These are phyloP conservation scores for Sternotherus odoratus DNA, from an alignment of 2,797 vertebrate genomes.

Conservation along the genomic window DNA sequence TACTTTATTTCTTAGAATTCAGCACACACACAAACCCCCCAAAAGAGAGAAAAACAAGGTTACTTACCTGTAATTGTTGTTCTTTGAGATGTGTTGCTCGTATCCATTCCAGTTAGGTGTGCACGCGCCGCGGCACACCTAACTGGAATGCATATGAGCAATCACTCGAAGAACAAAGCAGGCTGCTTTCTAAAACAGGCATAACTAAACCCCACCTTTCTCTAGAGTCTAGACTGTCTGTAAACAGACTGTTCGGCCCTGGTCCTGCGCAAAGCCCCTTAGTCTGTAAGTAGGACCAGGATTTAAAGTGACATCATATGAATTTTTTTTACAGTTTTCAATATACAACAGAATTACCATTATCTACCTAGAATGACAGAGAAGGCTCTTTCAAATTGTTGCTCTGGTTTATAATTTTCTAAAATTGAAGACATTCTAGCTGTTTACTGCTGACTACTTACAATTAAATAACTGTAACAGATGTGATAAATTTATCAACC, in stretches of 20 bases:
- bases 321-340: background rate
- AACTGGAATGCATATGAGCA: too few relatives aligned
- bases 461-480: background rate
- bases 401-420: slow-evolving; percentile 12
- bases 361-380: background rate
- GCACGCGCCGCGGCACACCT: too few relatives aligned
- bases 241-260: background rate
- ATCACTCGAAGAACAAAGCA: too few relatives aligned
- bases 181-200: too few relatives aligned
- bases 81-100: too few relatives aligned
- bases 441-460: background rate
- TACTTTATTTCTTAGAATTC: too few relatives aligned
- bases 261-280: background rate
- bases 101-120: too few relatives aligned
- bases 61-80: too few relatives aligned
- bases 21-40: too few relatives aligned
- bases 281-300: background rate
- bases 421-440: background rate
- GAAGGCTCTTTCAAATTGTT: slow-evolving; percentile 17
- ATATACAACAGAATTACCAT: background rate
- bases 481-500: background rate
- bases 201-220: too few relatives aligned
- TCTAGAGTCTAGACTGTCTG: background rate
- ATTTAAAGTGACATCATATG: background rate
- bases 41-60: too few relatives aligned